A percentile compares a stretch with the other conserved stretches of the same genome.
phyloP scores from a whole-genome alignment of 2,888 invertebrate species.

The Cosmopolites sordidus region DNA sequence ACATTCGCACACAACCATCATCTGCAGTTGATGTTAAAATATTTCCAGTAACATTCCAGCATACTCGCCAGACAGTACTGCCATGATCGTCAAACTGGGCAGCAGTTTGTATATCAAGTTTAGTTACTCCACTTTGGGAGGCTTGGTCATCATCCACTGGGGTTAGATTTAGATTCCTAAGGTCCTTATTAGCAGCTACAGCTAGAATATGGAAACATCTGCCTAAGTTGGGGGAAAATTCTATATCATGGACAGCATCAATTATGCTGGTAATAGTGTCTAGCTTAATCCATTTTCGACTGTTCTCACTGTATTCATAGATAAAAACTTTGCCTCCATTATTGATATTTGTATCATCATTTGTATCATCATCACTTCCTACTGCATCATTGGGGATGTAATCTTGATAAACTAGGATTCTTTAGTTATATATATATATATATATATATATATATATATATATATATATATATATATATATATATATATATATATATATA shows the following conservation, averaged over 20 bases:
- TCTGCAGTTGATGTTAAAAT: slow-evolving; percentile 93
- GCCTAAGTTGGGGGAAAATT: slow-evolving; percentile 93
- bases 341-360: slow-evolving; percentile 64
- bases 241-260: slow-evolving; percentile 91
- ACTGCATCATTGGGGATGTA: slow-evolving; percentile 89
- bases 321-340: slow-evolving; percentile 84
- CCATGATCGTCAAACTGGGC: slow-evolving; percentile 87
- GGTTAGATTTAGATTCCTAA: slow-evolving; percentile 78
- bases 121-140: slow-evolving; percentile 53
- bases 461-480: too few species aligned
- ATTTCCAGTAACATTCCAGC: slow-evolving; percentile 96
- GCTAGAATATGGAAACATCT: slow-evolving; percentile 89
- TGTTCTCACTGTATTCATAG: slow-evolving; percentile 86
- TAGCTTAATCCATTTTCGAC: slow-evolving; percentile 82
- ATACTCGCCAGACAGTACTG: slow-evolving; percentile 91
- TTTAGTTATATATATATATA: too few species aligned
- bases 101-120: slow-evolving; percentile 74
- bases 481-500: too few species aligned
- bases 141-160: slow-evolving; percentile 52
- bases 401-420: slow-evolving; percentile 82
- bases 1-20: slow-evolving; percentile 90
- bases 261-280: slow-evolving; percentile 75
- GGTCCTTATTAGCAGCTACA: slow-evolving; percentile 84
- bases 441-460: too few species aligned
- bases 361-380: slow-evolving; percentile 84